These are phyloP conservation scores for Patella depressa DNA, from an alignment of 2,888 invertebrate species.

Conservation along the genomic window DNA sequence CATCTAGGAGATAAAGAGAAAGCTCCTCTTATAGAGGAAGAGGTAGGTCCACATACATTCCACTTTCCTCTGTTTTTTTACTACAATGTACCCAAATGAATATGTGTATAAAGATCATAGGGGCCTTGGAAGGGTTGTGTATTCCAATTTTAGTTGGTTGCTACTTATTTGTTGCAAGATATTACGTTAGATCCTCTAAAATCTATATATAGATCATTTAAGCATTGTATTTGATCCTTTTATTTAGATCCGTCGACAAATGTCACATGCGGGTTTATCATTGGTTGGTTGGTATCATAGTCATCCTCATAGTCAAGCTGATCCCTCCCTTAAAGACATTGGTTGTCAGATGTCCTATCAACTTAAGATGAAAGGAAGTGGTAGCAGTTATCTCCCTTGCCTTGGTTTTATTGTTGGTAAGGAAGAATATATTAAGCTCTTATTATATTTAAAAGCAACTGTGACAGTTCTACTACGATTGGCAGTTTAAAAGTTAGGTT, in stretches of 20 bases:
- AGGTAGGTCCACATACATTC: constrained; percentile 50
- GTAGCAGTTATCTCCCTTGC: constrained; percentile 92
- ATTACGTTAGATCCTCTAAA: no score
- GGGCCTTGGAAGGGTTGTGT: no score
- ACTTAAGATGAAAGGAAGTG: constrained; percentile 91
- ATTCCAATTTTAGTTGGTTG: no score
- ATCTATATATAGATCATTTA: neutral
- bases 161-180: no score
- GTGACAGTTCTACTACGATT: no score
- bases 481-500: no score
- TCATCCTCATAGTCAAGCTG: constrained; percentile 84
- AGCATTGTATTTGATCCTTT: neutral
- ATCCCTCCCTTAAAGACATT: constrained; percentile 85
- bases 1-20: constrained; percentile 85
- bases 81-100: no score
- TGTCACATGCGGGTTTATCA: constrained; percentile 81
- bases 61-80: no score
- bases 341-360: constrained; percentile 95
- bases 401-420: constrained; percentile 93
- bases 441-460: no score
- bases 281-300: constrained; percentile 97
- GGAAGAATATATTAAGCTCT: constrained; percentile 57
- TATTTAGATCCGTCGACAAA: neutral
- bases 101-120: no score
- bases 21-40: constrained; percentile 73